Conservation (phyloP, 1,140 invertebrate species). For the Latrodectus geometricus region DNA sequence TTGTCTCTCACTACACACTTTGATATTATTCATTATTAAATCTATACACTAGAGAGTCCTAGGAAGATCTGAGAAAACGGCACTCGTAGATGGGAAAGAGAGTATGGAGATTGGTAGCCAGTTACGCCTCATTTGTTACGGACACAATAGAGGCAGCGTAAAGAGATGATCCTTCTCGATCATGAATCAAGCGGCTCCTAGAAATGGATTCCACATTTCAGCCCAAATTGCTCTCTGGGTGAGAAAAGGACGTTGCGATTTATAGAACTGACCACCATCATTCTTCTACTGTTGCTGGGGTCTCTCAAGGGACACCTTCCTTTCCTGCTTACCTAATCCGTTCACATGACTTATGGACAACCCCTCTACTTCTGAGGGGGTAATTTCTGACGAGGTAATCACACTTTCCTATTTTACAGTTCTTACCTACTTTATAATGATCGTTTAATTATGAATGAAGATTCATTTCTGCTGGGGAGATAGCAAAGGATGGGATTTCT, state of each 20-base stretch:
- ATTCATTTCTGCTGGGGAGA: no score
- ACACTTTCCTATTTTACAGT: background rate
- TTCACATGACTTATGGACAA: constrained; percentile 34
- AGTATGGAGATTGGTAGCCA: constrained; percentile 12
- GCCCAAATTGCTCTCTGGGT: constrained; percentile 54
- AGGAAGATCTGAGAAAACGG: no score
- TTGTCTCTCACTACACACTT: no score
- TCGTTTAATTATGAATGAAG: background rate
- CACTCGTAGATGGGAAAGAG: background rate
- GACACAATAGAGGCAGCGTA: constrained; percentile 46
- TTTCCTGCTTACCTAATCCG: constrained; percentile 19
- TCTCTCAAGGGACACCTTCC: constrained; percentile 8
- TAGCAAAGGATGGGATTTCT: background rate
- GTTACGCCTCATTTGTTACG: constrained; percentile 45
- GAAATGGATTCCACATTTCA: constrained; percentile 59
- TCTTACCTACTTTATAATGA: background rate
- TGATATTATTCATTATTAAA: no score
- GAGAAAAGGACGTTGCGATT: constrained; percentile 51
- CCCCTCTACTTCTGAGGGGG: background rate
- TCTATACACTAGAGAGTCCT: no score
- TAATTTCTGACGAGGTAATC: background rate
- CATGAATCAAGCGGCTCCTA: constrained; percentile 46
- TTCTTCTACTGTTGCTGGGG: constrained; percentile 25
- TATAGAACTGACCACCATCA: constrained; percentile 48
- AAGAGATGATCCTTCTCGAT: constrained; percentile 43